phyloP scores from a whole-genome alignment of 2,888 invertebrate genomes.

The Drosophila sordidula region DNA sequence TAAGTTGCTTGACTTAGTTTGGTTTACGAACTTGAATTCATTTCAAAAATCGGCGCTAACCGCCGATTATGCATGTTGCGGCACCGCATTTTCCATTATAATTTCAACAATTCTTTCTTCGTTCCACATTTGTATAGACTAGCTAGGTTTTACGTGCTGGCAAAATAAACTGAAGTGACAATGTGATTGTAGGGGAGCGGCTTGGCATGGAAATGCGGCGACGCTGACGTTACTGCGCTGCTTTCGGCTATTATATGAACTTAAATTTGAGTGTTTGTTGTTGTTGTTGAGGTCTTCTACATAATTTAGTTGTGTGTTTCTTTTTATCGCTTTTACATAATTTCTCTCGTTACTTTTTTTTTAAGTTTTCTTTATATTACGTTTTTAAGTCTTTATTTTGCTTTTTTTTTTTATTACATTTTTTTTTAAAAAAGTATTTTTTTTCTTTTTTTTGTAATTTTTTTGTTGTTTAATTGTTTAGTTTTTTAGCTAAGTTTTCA shows the following conservation, averaged over 20 bases:
- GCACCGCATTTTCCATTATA: conserved; percentile 45
- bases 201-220: conserved; percentile 28
- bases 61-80: conserved; percentile 41
- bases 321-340: conserved; percentile 48
- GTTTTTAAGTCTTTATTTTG: conserved; percentile 85
- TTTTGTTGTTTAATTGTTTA: conserved; percentile 35
- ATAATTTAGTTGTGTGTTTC: conserved; percentile 40
- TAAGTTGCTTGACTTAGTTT: conserved; percentile 77
- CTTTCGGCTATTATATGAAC: conserved; percentile 24
- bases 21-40: conserved; percentile 65
- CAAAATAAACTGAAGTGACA: conserved; percentile 23
- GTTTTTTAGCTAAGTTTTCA: conserved; percentile 59
- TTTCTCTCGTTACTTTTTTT: conserved; percentile 46
- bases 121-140: conserved; percentile 55
- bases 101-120: conserved; percentile 29
- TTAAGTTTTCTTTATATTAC: conserved; percentile 60
- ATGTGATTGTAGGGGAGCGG: not conserved
- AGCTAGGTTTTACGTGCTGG: conserved; percentile 49
- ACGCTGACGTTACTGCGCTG: conserved; percentile 23
- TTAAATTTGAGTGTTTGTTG: conserved; percentile 28
- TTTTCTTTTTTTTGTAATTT: conserved; percentile 46
- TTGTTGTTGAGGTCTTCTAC: conserved; percentile 35
- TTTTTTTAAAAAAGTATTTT: conserved; percentile 67
- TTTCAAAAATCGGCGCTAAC: conserved; percentile 49
- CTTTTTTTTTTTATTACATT: conserved; percentile 84